A percentile compares a stretch with the other conserved stretches of the same genome.
These are phyloP conservation scores for Unio pictorum DNA, from an alignment of 2,888 invertebrate species.

Conservation along the genomic window DNA sequence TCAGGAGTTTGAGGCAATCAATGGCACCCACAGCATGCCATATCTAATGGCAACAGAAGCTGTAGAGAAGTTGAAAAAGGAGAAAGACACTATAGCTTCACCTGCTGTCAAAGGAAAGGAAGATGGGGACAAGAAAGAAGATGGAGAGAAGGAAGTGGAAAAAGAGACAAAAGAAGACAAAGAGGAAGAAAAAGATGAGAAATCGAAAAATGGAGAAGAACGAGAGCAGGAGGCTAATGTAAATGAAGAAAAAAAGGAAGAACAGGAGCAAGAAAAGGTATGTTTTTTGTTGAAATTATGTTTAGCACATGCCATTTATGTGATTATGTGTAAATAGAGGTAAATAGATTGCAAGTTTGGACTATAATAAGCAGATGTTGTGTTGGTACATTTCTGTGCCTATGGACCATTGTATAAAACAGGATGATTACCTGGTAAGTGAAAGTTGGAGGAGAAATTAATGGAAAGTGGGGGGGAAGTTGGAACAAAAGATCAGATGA, in stretches of 20 bases:
- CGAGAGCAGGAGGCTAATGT: constrained; percentile 5
- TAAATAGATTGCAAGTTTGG: too few relatives aligned
- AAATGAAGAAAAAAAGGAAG: constrained; percentile 5
- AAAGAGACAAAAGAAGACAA: constrained; percentile 19
- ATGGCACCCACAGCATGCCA: constrained; percentile 98
- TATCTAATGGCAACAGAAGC: constrained; percentile 64
- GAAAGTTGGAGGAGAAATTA: too few relatives aligned
- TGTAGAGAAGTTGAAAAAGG: constrained; percentile 76
- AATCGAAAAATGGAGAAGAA: constrained; percentile 8
- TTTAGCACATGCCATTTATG: constrained; percentile 26
- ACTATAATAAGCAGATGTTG: too few relatives aligned
- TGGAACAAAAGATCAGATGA: too few relatives aligned
- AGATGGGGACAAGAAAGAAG: constrained; percentile 44
- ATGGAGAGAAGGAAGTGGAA: constrained; percentile 19
- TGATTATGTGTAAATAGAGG: too few relatives aligned
- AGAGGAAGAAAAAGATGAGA: constrained; percentile 10
- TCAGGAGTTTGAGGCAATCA: constrained; percentile 98
- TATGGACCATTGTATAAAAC: too few relatives aligned
- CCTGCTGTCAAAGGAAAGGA: constrained; percentile 71
- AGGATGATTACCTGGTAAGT: too few relatives aligned
- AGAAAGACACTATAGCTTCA: constrained; percentile 36
- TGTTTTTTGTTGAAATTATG: background rate
- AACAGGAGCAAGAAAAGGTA: constrained; percentile 1
- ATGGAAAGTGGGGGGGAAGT: too few relatives aligned
- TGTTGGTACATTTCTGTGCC: too few relatives aligned